These are phyloP conservation scores for Tragelaphus scriptus DNA, from an alignment of 2,113 vertebrate genomes.

Conservation along the genomic window DNA sequence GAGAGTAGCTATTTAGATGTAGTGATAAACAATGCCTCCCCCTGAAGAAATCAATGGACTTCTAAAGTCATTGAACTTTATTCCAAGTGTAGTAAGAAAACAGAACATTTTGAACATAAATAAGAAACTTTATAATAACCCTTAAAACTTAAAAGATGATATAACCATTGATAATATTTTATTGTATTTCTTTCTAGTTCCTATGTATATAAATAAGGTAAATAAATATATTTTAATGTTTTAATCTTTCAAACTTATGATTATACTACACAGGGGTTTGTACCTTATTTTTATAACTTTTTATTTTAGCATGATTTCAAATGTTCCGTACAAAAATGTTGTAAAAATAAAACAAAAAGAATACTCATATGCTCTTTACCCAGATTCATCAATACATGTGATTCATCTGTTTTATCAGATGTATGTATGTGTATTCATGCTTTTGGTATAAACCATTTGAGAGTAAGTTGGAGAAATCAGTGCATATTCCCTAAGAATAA, in stretches of 20 bases:
- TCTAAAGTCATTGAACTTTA: neutral
- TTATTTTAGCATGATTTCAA: conserved; percentile 14
- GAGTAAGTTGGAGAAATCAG: neutral
- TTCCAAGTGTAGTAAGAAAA: neutral
- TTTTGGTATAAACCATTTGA: neutral
- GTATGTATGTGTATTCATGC: neutral
- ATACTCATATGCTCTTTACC: neutral
- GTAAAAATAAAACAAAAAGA: neutral
- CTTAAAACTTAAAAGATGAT: neutral
- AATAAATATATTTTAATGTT: neutral
- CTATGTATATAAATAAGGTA: neutral
- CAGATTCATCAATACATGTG: neutral
- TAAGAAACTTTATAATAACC: neutral
- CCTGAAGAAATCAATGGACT: neutral
- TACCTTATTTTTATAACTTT: neutral
- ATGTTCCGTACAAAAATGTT: neutral
- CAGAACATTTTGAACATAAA: neutral
- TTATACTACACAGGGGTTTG: neutral
- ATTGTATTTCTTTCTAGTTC: neutral
- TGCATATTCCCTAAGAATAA: conserved; percentile 4
- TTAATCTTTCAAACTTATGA: neutral
- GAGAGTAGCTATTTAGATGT: neutral
- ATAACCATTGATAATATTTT: neutral
- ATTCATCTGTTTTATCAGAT: neutral
- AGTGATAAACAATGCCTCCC: neutral